Evolutionary conservation across 1,140 invertebrate species (phyloP).

Genomic region (Armadillidium nasatum): DNA sequence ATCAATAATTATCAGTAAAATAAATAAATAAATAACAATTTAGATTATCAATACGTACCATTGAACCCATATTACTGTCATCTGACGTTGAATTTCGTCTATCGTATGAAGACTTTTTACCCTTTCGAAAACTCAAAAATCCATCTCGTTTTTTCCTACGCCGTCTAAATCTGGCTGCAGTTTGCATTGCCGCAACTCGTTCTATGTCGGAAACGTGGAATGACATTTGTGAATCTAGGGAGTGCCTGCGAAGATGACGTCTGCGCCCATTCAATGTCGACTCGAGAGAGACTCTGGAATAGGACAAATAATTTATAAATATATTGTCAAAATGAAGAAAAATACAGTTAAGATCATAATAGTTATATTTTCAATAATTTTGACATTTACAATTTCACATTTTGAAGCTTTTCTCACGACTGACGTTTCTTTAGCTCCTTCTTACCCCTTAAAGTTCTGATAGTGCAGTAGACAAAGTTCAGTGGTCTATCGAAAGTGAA

Average conservation of each 20-base stretch:
- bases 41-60: slow-evolving; percentile 24
- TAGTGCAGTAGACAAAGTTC: too few relatives aligned
- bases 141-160: slow-evolving; percentile 18
- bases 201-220: slow-evolving; percentile 51
- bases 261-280: neutral
- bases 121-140: slow-evolving; percentile 3
- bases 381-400: too few relatives aligned
- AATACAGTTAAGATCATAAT: neutral
- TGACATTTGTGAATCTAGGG: slow-evolving; percentile 75
- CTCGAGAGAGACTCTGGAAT: neutral
- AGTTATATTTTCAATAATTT: too few relatives aligned
- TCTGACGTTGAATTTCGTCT: slow-evolving; percentile 35
- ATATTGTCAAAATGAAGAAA: neutral
- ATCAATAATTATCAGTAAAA: neutral
- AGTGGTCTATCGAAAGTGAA: too few relatives aligned
- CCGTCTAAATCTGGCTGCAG: slow-evolving; percentile 31
- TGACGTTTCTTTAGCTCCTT: too few relatives aligned
- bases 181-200: slow-evolving; percentile 33
- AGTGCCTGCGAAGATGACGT: slow-evolving; percentile 47
- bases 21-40: neutral
- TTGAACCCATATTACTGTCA: slow-evolving; percentile 38
- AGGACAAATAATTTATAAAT: neutral
- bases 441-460: too few relatives aligned
- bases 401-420: too few relatives aligned
- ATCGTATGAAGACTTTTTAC: slow-evolving; percentile 23